Conservation (phyloP, 2,113 vertebrate genomes). For the Hydropotes inermis region DNA sequence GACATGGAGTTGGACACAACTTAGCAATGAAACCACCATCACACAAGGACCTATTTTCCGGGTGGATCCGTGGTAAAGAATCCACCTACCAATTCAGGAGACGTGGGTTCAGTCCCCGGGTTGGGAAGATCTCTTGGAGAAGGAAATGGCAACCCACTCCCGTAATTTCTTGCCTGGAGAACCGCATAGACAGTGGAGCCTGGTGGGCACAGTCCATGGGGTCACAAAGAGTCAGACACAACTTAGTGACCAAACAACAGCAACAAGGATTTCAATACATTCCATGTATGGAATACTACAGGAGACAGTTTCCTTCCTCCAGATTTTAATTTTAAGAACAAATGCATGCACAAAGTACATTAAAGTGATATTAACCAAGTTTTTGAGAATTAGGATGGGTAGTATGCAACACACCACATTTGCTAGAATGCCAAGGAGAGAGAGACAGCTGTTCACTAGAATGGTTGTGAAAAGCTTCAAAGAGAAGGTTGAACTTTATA, state of each 20-base stretch:
- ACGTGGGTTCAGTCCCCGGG: not conserved
- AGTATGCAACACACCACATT: not conserved
- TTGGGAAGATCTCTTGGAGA: not conserved
- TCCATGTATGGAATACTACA: not conserved
- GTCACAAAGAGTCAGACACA: not conserved
- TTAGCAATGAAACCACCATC: not conserved
- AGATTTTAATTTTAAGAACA: conserved; percentile 5
- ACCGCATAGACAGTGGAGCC: not conserved
- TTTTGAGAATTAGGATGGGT: not conserved
- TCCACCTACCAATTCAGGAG: not conserved
- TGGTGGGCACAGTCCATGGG: not conserved
- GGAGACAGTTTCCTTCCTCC: not conserved
- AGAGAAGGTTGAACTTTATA: not conserved
- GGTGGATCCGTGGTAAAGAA: not conserved
- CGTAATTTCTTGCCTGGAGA: not conserved
- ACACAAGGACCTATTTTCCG: not conserved
- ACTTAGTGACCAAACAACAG: not conserved
- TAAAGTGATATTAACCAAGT: not conserved
- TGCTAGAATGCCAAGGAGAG: not conserved
- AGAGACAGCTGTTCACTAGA: not conserved
- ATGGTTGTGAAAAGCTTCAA: not conserved
- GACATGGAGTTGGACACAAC: not conserved
- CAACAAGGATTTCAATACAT: not conserved
- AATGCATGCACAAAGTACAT: not conserved
- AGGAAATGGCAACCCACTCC: not conserved